Evolutionary conservation across 2,113 vertebrate genomes (phyloP), one percentile per base, ranked within the genome.

Genomic region (Xyliphius kryptos): DNA sequence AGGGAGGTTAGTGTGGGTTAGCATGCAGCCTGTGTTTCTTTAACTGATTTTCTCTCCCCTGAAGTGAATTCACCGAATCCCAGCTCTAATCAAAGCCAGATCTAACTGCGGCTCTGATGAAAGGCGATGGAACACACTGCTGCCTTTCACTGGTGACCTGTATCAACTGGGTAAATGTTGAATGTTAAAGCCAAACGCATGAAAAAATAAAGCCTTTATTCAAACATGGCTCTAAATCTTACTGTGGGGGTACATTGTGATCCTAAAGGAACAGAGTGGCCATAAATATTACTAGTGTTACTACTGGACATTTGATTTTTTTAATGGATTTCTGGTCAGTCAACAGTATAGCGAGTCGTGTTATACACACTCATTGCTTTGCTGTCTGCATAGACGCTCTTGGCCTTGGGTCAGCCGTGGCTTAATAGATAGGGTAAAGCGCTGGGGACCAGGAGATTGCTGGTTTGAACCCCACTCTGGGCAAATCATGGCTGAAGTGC

Each of bases 1-100:
- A 2, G 58, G 54, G 67, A 62, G 57, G 71, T 60, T 72, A 54
- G 60, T 17, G 12, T 54, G 61, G 60, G 66, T 66, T 50, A 49
- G 54, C 63, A 57, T 32, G 38, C 56, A 56, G 53, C 13, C 20
- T 54, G n/a, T n/a, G 57, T 66, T 53, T 73, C 56, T 56, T 40
- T 62, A 58, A 64, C 60, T 41, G 60, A 64, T 63, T 67, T 67
- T 57, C 11, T 67, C 58, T 63, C 40, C 69, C 64, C 69, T 62
- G 58, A 47, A 71, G 69, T 19, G 38, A 59, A 59, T 58, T 17
- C 69, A 58, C 53, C 11, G 55, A 71, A 44, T 67, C 59, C 64
- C 36, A 32, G 41, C 41, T 55, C 61, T 63, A 72, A 72, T 67
- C 70, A 68, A 55, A 68, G 13, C 48, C 41, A 67, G 60, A 54